phyloP scores from a whole-genome alignment of 2,888 invertebrate species.

The Bombyx huttoni region DNA sequence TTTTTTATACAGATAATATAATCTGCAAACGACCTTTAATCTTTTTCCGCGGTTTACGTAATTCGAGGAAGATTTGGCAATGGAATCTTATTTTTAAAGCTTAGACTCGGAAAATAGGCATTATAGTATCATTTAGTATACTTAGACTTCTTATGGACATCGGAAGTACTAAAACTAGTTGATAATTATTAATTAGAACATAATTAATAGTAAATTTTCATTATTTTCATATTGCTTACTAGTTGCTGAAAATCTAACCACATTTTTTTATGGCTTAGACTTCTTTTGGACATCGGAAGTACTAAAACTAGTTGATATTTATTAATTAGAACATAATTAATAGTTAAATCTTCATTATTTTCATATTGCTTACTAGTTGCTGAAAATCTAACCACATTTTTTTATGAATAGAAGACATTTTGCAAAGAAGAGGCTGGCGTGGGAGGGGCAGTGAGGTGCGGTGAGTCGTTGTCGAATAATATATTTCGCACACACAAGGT shows the following conservation, averaged over 20 bases:
- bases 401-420: background rate
- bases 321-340: too few relatives aligned
- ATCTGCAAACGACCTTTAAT: conserved; percentile 31
- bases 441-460: conserved; percentile 16
- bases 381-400: background rate
- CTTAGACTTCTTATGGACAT: background rate
- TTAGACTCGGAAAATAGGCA: background rate
- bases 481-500: conserved; percentile 65
- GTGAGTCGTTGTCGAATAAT: conserved; percentile 49
- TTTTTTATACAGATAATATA: conserved; percentile 18
- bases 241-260: background rate
- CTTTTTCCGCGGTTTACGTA: conserved; percentile 35
- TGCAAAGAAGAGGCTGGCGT: conserved; percentile 3
- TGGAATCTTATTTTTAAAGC: background rate
- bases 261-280: background rate
- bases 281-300: background rate
- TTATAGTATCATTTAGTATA: background rate
- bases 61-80: conserved; percentile 2
- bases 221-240: background rate
- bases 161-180: too few relatives aligned
- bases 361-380: background rate
- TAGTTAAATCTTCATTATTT: too few relatives aligned
- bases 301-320: too few relatives aligned
- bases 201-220: too few relatives aligned
- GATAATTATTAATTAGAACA: too few relatives aligned